A percentile compares a stretch with the other conserved stretches of the same genome.
Evolutionary conservation across 2,797 vertebrate genomes (phyloP).

Genomic region (Varecia variegata): DNA sequence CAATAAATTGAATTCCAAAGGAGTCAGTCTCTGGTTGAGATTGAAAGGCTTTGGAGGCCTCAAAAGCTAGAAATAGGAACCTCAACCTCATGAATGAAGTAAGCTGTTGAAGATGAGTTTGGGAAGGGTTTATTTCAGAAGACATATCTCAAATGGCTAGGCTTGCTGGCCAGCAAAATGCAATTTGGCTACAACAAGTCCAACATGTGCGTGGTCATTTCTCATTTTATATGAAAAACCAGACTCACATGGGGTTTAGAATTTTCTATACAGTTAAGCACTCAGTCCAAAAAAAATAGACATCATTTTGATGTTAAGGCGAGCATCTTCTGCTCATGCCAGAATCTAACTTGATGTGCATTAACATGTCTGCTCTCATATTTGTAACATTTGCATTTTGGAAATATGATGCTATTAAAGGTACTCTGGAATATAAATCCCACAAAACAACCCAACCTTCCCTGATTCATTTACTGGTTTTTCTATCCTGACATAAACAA

Average conservation of each 20-base stretch:
- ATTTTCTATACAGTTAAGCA: slow-evolving; percentile 44
- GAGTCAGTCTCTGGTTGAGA: slow-evolving; percentile 12
- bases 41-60: slow-evolving; percentile 19
- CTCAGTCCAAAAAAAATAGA: not conserved
- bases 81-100: not conserved
- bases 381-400: slow-evolving; percentile 22
- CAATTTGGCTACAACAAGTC: slow-evolving; percentile 15
- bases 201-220: not conserved
- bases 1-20: slow-evolving; percentile 45
- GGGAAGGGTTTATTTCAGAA: slow-evolving; percentile 38
- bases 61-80: slow-evolving; percentile 37
- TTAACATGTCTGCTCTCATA: slow-evolving; percentile 45
- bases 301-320: slow-evolving; percentile 14
- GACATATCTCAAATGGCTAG: not conserved
- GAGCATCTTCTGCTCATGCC: not conserved
- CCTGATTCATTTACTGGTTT: slow-evolving; percentile 18
- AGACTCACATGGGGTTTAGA: slow-evolving; percentile 14
- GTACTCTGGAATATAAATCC: slow-evolving; percentile 35
- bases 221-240: slow-evolving; percentile 51
- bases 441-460: not conserved
- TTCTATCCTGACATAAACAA: slow-evolving; percentile 25
- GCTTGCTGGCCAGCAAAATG: not conserved
- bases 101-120: not conserved
- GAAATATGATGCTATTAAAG: slow-evolving; percentile 55
- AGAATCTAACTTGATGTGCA: not conserved